These are phyloP conservation scores for Schizothorax lantsangensis DNA, from an alignment of 2,797 vertebrate genomes.

Conservation along the genomic window DNA sequence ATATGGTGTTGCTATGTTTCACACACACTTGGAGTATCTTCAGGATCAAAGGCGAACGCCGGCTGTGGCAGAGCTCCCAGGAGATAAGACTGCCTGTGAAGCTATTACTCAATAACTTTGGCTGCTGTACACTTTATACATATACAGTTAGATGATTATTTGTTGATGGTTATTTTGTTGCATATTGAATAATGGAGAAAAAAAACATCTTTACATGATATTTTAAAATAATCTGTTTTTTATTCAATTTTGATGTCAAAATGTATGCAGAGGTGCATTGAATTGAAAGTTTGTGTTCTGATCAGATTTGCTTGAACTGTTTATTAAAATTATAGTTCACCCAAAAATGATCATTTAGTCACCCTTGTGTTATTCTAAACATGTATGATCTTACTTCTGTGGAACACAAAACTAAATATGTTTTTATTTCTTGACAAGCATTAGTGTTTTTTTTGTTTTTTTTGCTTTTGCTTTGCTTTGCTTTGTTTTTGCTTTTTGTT, in stretches of 20 bases:
- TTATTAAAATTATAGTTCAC: not conserved
- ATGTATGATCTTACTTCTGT: not conserved
- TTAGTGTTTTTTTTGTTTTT: no score
- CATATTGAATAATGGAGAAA: not conserved
- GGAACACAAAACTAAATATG: not conserved
- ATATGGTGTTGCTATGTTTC: constrained; percentile 6
- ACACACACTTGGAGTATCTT: constrained; percentile 4
- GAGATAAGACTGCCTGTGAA: constrained; percentile 19
- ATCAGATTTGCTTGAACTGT: not conserved
- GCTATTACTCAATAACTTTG: not conserved
- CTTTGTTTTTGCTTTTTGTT: not conserved
- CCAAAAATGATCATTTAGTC: not conserved
- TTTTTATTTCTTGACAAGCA: not conserved
- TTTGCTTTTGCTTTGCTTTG: not conserved
- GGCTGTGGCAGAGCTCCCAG: not conserved
- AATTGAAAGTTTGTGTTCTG: not conserved
- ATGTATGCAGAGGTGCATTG: not conserved
- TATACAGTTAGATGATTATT: not conserved
- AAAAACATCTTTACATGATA: not conserved
- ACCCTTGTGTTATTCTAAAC: not conserved
- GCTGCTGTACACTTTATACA: not conserved
- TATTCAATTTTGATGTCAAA: not conserved
- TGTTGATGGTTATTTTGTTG: not conserved
- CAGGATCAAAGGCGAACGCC: constrained; percentile 5
- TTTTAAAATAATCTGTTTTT: not conserved